These are phyloP conservation scores for Dryobates pubescens DNA, from an alignment of 2,797 vertebrate species.

Conservation along the genomic window DNA sequence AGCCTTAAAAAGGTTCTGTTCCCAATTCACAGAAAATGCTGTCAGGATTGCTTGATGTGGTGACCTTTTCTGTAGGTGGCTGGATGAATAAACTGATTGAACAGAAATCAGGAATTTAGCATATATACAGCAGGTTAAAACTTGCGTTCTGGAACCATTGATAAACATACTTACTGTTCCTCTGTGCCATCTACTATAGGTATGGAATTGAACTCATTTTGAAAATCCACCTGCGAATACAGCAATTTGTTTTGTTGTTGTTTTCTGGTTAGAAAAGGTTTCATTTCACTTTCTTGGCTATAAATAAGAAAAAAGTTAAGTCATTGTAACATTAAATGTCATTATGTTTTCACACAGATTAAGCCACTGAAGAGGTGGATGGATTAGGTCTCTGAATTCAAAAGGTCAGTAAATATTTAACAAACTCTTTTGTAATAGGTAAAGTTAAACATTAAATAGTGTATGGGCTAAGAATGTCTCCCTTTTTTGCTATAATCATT, in stretches of 20 bases:
- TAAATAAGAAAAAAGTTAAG: not conserved
- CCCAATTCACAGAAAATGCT: constrained; percentile 77
- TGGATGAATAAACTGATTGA: constrained; percentile 73
- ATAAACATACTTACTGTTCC: constrained; percentile 13
- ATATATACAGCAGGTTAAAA: constrained; percentile 64
- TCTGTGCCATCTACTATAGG: not conserved
- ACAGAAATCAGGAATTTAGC: constrained; percentile 69
- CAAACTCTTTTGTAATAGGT: constrained; percentile 84
- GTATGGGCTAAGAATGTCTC: constrained; percentile 79
- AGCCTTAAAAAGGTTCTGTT: constrained; percentile 77
- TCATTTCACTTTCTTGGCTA: not conserved
- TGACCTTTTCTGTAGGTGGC: constrained; percentile 78
- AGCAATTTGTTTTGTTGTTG: not conserved
- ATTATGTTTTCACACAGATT: constrained; percentile 12
- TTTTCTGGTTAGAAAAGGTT: not conserved
- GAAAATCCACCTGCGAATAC: not conserved
- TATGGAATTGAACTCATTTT: not conserved
- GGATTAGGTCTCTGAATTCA: constrained; percentile 75
- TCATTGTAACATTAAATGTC: constrained; percentile 19
- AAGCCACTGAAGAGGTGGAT: not conserved
- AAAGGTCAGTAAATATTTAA: constrained; percentile 85
- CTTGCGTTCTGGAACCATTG: constrained; percentile 40
- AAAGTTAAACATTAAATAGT: constrained; percentile 89
- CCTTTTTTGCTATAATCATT: constrained; percentile 76
- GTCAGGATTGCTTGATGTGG: constrained; percentile 74